Conservation (phyloP, 2,888 invertebrate genomes). For the Callosobruchus maculatus region DNA sequence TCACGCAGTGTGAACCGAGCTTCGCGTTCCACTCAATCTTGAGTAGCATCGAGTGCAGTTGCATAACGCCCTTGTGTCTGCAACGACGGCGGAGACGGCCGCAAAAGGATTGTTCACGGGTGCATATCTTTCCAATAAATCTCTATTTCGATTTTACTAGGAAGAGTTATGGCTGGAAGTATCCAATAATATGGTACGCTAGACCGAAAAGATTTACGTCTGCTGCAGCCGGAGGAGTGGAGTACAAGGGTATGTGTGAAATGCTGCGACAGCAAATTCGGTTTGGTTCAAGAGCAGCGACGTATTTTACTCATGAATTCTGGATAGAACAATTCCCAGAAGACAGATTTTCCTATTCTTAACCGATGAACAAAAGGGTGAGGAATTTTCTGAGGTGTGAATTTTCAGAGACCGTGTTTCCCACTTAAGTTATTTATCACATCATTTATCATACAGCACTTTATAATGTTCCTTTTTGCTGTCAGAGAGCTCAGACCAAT, state of each 20-base stretch:
- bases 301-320: background rate
- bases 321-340: background rate
- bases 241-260: background rate
- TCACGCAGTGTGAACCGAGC: background rate
- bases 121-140: conserved; percentile 19
- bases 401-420: too few species aligned
- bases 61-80: background rate
- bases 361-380: background rate
- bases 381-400: too few species aligned
- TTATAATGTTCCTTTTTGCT: too few species aligned
- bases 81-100: background rate
- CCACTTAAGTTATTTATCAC: too few species aligned
- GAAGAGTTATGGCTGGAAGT: conserved; percentile 13
- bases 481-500: too few species aligned
- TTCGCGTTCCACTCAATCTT: background rate
- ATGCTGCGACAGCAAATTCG: background rate
- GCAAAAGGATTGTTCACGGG: background rate
- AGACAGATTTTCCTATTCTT: background rate
- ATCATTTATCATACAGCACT: too few species aligned
- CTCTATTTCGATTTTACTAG: conserved; percentile 8
- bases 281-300: background rate
- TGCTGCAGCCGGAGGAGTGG: background rate
- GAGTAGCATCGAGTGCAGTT: background rate
- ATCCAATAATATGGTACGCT: conserved; percentile 9
- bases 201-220: conserved; percentile 10